These are phyloP conservation scores for Macaca mulatta DNA, from an alignment of 2,113 vertebrate species.

Conservation along the genomic window DNA sequence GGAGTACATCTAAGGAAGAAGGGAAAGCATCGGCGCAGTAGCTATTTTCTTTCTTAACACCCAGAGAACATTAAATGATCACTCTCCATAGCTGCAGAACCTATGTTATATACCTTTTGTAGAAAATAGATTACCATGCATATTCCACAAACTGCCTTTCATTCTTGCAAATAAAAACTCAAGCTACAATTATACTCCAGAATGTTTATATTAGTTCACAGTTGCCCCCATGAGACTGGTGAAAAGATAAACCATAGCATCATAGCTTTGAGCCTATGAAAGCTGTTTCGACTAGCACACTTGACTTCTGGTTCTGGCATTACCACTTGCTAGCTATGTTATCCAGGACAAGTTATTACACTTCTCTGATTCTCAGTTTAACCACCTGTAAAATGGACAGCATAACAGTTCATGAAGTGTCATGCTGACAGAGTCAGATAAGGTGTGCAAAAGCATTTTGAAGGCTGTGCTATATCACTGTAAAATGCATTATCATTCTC, in stretches of 20 bases:
- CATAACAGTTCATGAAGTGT: not conserved
- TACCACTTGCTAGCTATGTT: not conserved
- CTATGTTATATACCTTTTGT: not conserved
- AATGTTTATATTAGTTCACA: not conserved
- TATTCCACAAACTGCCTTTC: not conserved
- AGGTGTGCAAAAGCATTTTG: not conserved
- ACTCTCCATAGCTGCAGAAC: not conserved
- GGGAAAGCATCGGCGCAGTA: fast-evolving
- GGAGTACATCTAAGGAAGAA: not conserved
- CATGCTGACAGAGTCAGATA: not conserved
- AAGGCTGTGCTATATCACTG: not conserved
- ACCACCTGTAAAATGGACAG: not conserved
- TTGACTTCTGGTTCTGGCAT: not conserved
- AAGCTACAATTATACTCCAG: not conserved
- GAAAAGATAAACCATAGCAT: not conserved
- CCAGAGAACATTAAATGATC: not conserved
- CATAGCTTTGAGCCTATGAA: not conserved
- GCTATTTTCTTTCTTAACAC: not conserved
- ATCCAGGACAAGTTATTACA: not conserved
- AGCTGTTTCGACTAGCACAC: not conserved
- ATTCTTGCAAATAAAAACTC: not conserved
- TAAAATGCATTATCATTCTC: not conserved
- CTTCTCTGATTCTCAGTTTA: not conserved
- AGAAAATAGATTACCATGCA: not conserved
- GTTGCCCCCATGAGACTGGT: not conserved